Evolutionary conservation across 2,888 invertebrate species (phyloP).

Genomic region (Synanthedon formicaeformis): DNA sequence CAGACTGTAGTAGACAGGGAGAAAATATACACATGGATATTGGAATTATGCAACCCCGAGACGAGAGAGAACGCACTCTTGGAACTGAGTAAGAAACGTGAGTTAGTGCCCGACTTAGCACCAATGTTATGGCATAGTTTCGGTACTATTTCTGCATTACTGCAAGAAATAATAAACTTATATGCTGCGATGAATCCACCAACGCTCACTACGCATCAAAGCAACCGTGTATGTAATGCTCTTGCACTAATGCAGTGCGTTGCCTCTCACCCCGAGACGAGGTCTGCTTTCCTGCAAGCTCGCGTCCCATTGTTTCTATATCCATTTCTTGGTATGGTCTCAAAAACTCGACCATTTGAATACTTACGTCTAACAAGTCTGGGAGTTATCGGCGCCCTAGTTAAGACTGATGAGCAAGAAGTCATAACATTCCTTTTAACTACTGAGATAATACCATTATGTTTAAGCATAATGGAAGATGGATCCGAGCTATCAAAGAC

Average conservation of each 20-base stretch:
- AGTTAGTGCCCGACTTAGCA: slow-evolving; percentile 93
- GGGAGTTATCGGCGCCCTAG: slow-evolving; percentile 98
- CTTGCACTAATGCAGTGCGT: slow-evolving; percentile 98
- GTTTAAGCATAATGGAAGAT: slow-evolving; percentile 98
- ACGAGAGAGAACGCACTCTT: slow-evolving; percentile 96
- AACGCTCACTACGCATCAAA: slow-evolving; percentile 96
- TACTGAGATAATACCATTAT: slow-evolving; percentile 98
- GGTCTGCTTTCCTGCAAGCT: slow-evolving; percentile 95
- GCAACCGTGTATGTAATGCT: slow-evolving; percentile 99
- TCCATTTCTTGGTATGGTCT: slow-evolving; percentile 98
- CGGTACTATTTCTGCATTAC: slow-evolving; percentile 94
- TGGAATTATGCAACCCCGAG: slow-evolving; percentile 92
- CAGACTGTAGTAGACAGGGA: slow-evolving; percentile 84
- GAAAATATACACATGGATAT: slow-evolving; percentile 92
- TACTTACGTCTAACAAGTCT: slow-evolving; percentile 97
- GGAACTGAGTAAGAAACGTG: slow-evolving; percentile 85
- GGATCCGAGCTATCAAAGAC: slow-evolving; percentile 99
- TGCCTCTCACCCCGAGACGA: slow-evolving; percentile 97
- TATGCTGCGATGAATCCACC: slow-evolving; percentile 99
- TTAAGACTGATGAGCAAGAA: slow-evolving; percentile 99
- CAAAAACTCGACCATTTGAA: slow-evolving; percentile 98
- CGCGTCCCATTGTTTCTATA: slow-evolving; percentile 98
- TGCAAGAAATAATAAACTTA: slow-evolving; percentile 97
- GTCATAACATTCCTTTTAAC: slow-evolving; percentile 98
- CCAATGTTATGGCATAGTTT: slow-evolving; percentile 99